Evolutionary conservation across 2,888 invertebrate species (phyloP), one percentile per base, ranked within the genome.

Genomic region (Napeogenes sylphis): DNA sequence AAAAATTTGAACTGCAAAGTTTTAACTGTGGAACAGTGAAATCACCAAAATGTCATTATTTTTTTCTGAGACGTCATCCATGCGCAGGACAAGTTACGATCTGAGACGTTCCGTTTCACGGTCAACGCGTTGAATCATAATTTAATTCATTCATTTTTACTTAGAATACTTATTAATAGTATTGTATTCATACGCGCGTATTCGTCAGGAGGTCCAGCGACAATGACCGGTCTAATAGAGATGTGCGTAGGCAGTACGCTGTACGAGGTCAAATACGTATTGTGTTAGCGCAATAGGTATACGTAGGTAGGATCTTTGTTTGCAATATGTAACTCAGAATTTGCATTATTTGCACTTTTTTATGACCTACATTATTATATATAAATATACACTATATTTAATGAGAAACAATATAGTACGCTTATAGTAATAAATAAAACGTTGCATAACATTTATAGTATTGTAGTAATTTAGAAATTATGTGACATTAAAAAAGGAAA

Each of bases 91-190:
- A 71, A 78, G 77, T 76, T 74, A 74, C 77, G 73, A 83, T 81
- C 73, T 72, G 73, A 65, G 71, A 73, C 85, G 86, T 85, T 87
- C 82, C 87, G 86, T 85, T 89, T 83, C 83, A 87, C 86, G 84
- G 78, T 80, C 76, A 71, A 60, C 68, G 70, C 74, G 72, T 75
- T 69, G 66, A 71, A 73, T 73, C 64, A 63, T 66, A 65, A 68
- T 69, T 21, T 71, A 72, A 73, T 71, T 70, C 61, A 74, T 70
- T 69, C 67, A 66, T 61, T 66, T 57, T 56, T 69, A 65, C 65
- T 71, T 70, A 63, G 45, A 57, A 61, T 64, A 63, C 56, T 33
- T 62, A 56, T 65, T 66, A 66, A 65, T 63, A 61, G 51, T 64
- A 61, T 60, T 59, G 72, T 57, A 62, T 45, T 54, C 42, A 55